Evolutionary conservation across 2,888 invertebrate genomes (phyloP), one percentile per base, ranked within the genome.

Genomic region (Dasysyrphus albostriatus): DNA sequence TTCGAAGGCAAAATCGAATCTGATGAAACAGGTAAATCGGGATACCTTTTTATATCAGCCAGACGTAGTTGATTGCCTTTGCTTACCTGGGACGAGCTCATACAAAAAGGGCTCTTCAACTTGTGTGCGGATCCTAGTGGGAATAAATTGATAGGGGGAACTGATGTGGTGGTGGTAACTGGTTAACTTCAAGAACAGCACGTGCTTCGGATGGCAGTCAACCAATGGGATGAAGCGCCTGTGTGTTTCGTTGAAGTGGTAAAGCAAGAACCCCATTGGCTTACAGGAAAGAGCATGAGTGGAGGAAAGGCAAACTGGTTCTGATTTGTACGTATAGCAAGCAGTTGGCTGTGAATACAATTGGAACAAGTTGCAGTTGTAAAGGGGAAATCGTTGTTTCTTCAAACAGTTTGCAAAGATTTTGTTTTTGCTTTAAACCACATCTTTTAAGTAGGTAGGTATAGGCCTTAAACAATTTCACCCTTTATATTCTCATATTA

Each of bases 201-300:
- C 92, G 92, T 92, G 92, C 92, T 90, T 89, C 84, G 87, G 37
- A 44, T 83, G 54, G 63, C 32, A 74, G 47, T 63, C 89, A 82
- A 89, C 92, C 92, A 92, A 92, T 92, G 88, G 88, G 88, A 88
- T 84, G 24, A 70, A 88, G 83, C 88, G 88, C 78, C 85, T 67
- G 67, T 85, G 87, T 88, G 90, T 91, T 75, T 37, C 65, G 44
- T 51, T 70, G 65, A 75, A 75, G 80, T 79, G 79, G 84, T 67
- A 51, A 87, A 78, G 63, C 87, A 70, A 37, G 51, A 73, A 49
- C 42, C 78, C 61, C 70, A 87, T 87, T 87, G 85, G 85, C 74
- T 87, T 63, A 42, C 29, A 65, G 10, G 47, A 69, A 65, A 39
- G 49, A 58, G 63, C 44, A 82, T 24, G 78, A 70, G 37, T 65